Percentiles rank a stretch among this genome's conserved stretches.
Evolutionary conservation across 2,113 vertebrate species (phyloP).

Genomic region (Pica pica): DNA sequence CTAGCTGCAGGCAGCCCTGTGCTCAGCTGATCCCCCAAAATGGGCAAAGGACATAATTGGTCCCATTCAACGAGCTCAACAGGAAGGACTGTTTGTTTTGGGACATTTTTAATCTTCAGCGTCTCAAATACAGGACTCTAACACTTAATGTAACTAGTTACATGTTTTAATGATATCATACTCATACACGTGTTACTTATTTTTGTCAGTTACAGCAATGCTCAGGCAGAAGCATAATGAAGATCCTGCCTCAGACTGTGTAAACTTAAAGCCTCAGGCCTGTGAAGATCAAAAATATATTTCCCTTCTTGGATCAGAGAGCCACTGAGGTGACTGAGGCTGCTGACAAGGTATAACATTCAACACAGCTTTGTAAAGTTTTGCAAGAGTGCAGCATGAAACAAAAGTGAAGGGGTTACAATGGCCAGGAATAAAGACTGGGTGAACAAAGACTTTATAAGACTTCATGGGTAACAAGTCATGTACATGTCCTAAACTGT

Average conservation of each 20-base stretch:
- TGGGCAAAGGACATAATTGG: background rate
- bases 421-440: background rate
- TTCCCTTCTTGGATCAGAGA: background rate
- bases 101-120: background rate
- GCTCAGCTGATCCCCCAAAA: background rate
- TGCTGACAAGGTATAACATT: background rate
- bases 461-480: background rate
- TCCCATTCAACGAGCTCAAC: background rate
- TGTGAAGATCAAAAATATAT: background rate
- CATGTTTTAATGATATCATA: background rate
- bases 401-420: background rate
- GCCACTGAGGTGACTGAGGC: background rate
- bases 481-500: background rate
- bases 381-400: background rate
- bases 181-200: background rate
- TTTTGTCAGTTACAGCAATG: background rate
- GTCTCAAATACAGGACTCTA: background rate
- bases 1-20: background rate
- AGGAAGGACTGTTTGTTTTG: background rate
- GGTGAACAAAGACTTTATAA: background rate
- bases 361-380: background rate
- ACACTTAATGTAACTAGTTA: background rate
- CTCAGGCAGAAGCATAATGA: background rate
- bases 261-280: background rate
- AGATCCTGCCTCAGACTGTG: background rate